These are phyloP conservation scores for Zele albiditarsus DNA, from an alignment of 2,888 invertebrate species.

Conservation along the genomic window DNA sequence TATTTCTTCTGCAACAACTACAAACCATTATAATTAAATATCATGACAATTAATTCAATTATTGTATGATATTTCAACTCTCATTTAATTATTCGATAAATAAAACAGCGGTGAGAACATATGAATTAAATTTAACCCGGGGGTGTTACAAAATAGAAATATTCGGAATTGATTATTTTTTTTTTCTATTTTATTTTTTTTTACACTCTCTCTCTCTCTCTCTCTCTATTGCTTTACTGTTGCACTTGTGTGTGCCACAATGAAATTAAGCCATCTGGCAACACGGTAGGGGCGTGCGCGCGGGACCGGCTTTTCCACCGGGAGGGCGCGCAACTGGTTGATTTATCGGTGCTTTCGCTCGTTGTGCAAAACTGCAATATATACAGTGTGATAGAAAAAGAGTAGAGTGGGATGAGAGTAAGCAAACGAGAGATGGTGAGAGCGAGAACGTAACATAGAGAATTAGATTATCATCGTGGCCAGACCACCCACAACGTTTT, in stretches of 20 bases:
- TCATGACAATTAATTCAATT: no score
- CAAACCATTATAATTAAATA: no score
- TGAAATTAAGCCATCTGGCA: conserved; percentile 72
- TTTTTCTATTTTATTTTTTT: background rate
- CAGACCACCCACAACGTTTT: conserved; percentile 38
- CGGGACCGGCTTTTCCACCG: conserved; percentile 32
- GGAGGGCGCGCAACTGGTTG: conserved; percentile 70
- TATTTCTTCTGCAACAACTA: no score
- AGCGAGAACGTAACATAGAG: conserved; percentile 39
- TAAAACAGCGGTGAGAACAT: background rate
- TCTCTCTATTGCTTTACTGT: conserved; percentile 11
- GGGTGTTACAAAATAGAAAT: background rate
- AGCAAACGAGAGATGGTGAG: background rate
- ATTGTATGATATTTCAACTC: no score
- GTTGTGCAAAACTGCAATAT: conserved; percentile 41
- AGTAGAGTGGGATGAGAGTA: background rate
- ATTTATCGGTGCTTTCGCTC: conserved; percentile 70
- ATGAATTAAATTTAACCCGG: background rate
- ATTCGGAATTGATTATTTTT: background rate
- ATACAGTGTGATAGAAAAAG: conserved; percentile 8
- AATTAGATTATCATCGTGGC: conserved; percentile 64
- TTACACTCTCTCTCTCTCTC: background rate
- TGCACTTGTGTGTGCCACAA: conserved; percentile 55
- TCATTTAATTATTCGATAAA: no score
- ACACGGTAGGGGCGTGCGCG: conserved; percentile 70